Percentiles rank a stretch among this genome's conserved stretches.
These are phyloP conservation scores for Ramphastos sulfuratus DNA, from an alignment of 2,113 vertebrate genomes.

Conservation along the genomic window DNA sequence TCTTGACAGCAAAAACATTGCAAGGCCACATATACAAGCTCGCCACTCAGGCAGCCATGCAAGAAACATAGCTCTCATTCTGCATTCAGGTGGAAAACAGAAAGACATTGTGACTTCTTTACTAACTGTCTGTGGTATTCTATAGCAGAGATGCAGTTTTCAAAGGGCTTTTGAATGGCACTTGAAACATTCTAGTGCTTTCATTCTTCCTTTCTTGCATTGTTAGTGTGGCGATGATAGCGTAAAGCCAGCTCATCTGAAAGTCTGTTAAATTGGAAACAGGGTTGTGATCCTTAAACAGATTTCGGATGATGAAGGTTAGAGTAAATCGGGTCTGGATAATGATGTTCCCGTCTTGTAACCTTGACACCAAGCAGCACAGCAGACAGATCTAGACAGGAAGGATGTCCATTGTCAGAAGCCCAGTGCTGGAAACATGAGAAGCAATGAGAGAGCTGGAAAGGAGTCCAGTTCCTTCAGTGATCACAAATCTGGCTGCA, in stretches of 20 bases:
- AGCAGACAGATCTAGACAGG: background rate
- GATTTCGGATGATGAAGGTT: background rate
- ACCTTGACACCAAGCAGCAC: background rate
- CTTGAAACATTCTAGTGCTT: background rate
- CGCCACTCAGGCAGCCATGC: background rate
- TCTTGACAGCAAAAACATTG: background rate
- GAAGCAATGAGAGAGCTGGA: conserved; percentile 25
- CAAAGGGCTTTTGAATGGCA: background rate
- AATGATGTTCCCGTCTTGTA: background rate
- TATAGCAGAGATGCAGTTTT: background rate
- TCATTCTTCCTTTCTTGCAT: background rate
- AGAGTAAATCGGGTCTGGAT: background rate
- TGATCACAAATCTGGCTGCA: background rate
- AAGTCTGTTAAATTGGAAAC: background rate
- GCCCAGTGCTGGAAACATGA: background rate
- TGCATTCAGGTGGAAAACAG: background rate
- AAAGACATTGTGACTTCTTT: background rate
- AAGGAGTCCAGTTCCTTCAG: conserved; percentile 2
- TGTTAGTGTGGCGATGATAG: background rate
- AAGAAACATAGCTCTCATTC: background rate
- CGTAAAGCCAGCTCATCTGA: background rate
- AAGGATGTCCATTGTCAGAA: background rate
- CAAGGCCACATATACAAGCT: background rate
- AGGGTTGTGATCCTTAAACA: background rate
- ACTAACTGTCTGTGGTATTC: background rate